Conservation (phyloP, 2,113 vertebrate genomes). For the Dermatemys mawii region DNA sequence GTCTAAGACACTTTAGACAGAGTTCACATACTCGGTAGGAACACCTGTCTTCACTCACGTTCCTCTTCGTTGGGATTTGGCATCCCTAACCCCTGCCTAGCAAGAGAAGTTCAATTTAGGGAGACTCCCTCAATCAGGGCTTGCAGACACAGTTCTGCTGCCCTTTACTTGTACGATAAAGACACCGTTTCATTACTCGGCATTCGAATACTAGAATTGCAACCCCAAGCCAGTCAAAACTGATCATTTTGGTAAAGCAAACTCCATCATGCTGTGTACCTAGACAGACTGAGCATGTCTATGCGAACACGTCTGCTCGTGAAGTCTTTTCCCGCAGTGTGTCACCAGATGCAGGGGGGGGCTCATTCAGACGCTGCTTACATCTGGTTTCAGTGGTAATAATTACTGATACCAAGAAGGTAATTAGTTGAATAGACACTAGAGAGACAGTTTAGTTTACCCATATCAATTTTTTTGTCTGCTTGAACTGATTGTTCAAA, state of each 20-base stretch:
- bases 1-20: not conserved
- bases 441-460: constrained; percentile 12
- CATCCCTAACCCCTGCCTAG: not conserved
- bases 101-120: not conserved
- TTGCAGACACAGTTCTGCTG: not conserved
- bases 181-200: not conserved
- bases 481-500: not conserved
- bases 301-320: not conserved
- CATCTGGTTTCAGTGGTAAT: not conserved
- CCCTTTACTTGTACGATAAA: not conserved
- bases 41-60: not conserved
- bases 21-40: no score
- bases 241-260: not conserved
- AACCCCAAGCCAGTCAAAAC: not conserved
- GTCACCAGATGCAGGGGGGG: not conserved
- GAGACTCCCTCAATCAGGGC: not conserved
- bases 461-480: constrained; percentile 12
- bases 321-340: not conserved
- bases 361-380: not conserved
- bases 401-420: not conserved
- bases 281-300: not conserved
- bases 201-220: not conserved
- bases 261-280: not conserved
- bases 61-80: not conserved
- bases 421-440: not conserved